These are phyloP conservation scores for Graphium colonna DNA, from an alignment of 2,888 invertebrate genomes.

Conservation along the genomic window DNA sequence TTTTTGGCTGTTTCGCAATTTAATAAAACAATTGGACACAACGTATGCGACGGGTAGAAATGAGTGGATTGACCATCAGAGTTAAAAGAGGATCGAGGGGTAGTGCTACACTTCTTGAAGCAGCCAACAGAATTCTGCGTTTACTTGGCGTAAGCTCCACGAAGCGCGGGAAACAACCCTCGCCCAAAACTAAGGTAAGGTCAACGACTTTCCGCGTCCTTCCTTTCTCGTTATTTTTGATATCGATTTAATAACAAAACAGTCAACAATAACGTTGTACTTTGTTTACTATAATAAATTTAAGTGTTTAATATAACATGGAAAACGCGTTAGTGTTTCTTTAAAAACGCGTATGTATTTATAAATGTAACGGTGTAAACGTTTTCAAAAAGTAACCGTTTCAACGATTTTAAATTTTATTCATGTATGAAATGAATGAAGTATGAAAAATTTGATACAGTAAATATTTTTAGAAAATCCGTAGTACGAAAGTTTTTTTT, in stretches of 20 bases:
- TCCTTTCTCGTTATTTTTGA: conserved; percentile 36
- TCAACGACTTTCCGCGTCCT: conserved; percentile 58
- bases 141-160: conserved; percentile 75
- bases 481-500: too few species aligned
- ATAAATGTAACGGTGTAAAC: too few species aligned
- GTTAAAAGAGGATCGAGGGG: conserved; percentile 79
- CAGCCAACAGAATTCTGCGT: conserved; percentile 77
- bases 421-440: too few species aligned
- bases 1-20: conserved; percentile 61
- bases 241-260: conserved; percentile 18
- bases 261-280: too few species aligned
- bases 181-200: conserved; percentile 77
- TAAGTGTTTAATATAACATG: too few species aligned
- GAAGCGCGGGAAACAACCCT: conserved; percentile 79
- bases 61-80: conserved; percentile 78
- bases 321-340: too few species aligned
- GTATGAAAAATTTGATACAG: too few species aligned
- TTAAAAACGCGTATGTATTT: too few species aligned
- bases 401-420: too few species aligned
- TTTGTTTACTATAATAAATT: too few species aligned
- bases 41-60: conserved; percentile 70
- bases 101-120: conserved; percentile 76
- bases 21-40: conserved; percentile 60
- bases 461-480: too few species aligned
- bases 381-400: too few species aligned